Evolutionary conservation across 2,888 invertebrate genomes (phyloP), one percentile per base, ranked within the genome.

Genomic region (Morpho helenor): DNA sequence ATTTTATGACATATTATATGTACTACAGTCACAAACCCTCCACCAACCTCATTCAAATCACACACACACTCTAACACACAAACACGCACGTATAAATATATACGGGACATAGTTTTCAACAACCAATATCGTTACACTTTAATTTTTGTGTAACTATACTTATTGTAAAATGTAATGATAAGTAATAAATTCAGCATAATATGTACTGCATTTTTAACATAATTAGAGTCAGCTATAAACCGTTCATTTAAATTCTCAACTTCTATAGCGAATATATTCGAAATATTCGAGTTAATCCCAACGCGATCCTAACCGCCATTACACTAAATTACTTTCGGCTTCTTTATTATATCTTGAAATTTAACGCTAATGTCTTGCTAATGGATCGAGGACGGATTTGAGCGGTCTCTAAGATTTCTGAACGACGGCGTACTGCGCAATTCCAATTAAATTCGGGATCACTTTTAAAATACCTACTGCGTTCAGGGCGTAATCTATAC

Each of bases 331-430:
- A 62, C 55, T 46, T 57, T 60, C 41, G 48, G 47, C 56, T 60
- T 62, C 55, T 62, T 62, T 60, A 56, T 58, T 62, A 58, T 57
- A 59, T 51, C 31, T 31, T 52, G 52, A 59, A 61, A 59, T 63
- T 61, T 61, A 59, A 61, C 46, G 60, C 56, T 61, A 61, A 61
- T 59, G 58, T 61, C 49, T 51, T 51, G 58, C 61, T 63, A 63
- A 63, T 63, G 63, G 61, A 54, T 58, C 49, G 56, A 58, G 51
- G 49, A 51, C 51, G 53, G 50, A 56, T 48, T 49, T 44, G 48
- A 61, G 63, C 58, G 53, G 49, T 7, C 31, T 59, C 55, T 63
- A 54, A 59, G 54, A 53, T 63, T 61, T 56, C 58, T 42, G 45
- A 40, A 48, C 47, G 48, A 52, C 10, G 44, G 31, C 44, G 31